These are phyloP conservation scores for Glaucomys volans DNA, from an alignment of 2,113 vertebrate species.

Conservation along the genomic window DNA sequence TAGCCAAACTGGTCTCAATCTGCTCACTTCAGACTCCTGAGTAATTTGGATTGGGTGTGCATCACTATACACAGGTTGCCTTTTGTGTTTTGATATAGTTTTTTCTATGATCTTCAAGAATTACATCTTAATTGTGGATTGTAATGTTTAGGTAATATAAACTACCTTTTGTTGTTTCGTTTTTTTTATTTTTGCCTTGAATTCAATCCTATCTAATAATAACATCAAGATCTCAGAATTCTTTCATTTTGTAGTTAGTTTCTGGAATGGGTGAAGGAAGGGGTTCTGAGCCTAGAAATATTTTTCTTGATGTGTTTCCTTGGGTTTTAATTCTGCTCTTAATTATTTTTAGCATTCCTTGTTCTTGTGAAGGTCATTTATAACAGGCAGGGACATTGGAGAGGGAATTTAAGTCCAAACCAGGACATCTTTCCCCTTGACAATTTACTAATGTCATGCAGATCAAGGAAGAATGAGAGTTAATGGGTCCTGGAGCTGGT, in stretches of 20 bases:
- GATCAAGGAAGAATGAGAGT: not conserved
- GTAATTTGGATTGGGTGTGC: not conserved
- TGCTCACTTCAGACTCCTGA: not conserved
- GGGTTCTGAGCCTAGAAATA: not conserved
- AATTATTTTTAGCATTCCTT: not conserved
- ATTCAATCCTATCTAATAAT: not conserved
- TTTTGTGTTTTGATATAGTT: not conserved
- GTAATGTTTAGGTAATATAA: not conserved
- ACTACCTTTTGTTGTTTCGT: not conserved
- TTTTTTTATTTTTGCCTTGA: not conserved
- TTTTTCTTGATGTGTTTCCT: not conserved
- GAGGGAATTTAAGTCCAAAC: not conserved
- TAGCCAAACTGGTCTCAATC: not conserved
- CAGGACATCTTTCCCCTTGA: not conserved
- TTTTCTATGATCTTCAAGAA: not conserved
- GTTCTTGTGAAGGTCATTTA: not conserved
- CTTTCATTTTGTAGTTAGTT: conserved; percentile 24
- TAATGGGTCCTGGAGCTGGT: not conserved
- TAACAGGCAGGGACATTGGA: not conserved
- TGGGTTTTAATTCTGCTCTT: not conserved
- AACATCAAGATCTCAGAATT: not conserved
- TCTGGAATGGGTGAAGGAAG: not conserved
- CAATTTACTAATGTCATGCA: not conserved
- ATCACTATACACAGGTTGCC: not conserved
- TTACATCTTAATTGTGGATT: not conserved